Conservation (phyloP, 2,888 invertebrate species). For the Erebia epiphron region DNA sequence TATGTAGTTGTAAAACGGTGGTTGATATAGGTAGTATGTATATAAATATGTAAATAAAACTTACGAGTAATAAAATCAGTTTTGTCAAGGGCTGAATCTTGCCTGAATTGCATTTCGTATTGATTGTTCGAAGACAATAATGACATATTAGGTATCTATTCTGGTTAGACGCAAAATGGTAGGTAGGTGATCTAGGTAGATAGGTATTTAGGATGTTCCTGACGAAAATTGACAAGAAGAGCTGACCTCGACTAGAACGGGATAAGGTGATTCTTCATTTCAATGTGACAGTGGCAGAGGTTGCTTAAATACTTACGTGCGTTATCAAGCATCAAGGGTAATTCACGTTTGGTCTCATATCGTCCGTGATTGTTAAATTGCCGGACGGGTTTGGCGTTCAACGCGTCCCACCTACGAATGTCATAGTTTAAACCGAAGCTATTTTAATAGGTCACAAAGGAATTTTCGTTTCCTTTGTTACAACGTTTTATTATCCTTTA, state of each 20-base stretch:
- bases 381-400: constrained; percentile 68
- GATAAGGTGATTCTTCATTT: constrained; percentile 40
- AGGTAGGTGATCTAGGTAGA: not conserved
- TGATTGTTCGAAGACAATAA: not conserved
- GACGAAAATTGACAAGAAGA: not conserved
- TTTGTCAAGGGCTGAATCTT: too few species aligned
- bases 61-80: too few species aligned
- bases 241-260: constrained; percentile 20
- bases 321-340: constrained; percentile 52
- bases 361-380: constrained; percentile 40
- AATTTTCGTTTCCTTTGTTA: constrained; percentile 28
- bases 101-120: not conserved
- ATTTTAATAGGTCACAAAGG: constrained; percentile 39
- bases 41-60: too few species aligned
- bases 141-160: too few species aligned
- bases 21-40: not conserved
- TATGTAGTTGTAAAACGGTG: not conserved
- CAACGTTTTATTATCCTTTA: not conserved
- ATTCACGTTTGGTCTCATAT: constrained; percentile 35
- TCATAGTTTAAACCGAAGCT: constrained; percentile 39
- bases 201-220: not conserved
- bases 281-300: constrained; percentile 18
- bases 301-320: constrained; percentile 36
- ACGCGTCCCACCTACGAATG: constrained; percentile 60
- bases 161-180: too few species aligned